Percentiles rank a stretch among this genome's conserved stretches.
phyloP scores from a whole-genome alignment of 2,113 vertebrate genomes.

The Dicentrarchus labrax region DNA sequence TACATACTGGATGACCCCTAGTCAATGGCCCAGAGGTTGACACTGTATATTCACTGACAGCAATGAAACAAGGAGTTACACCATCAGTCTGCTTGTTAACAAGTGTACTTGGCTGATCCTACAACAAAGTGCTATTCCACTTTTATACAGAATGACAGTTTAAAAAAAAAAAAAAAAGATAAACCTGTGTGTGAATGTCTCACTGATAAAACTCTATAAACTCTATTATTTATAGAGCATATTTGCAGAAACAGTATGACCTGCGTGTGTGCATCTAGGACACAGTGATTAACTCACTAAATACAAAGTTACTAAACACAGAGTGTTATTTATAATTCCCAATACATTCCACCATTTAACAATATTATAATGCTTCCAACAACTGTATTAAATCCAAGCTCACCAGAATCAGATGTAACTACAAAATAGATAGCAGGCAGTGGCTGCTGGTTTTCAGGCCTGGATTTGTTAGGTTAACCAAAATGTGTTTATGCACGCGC shows the following conservation, averaged over 20 bases:
- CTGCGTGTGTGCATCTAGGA: neutral
- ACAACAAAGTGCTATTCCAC: neutral
- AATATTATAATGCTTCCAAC: neutral
- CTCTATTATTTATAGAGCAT: neutral
- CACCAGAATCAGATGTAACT: neutral
- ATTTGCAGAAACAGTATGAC: neutral
- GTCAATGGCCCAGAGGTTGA: conserved; percentile 14
- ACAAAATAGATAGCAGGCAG: conserved; percentile 1
- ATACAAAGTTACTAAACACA: no score
- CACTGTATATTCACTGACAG: neutral
- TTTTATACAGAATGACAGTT: neutral
- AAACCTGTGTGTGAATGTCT: neutral
- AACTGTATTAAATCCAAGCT: neutral
- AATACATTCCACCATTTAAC: neutral
- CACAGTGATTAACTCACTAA: neutral
- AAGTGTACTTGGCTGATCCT: neutral
- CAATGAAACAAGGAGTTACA: neutral
- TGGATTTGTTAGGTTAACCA: conserved; percentile 49
- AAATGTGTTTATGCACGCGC: conserved; percentile 57
- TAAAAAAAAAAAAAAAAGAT: neutral
- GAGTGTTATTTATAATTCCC: neutral
- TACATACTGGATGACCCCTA: conserved; percentile 8
- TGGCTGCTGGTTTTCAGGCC: conserved; percentile 28
- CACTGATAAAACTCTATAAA: neutral
- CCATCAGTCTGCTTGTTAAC: neutral